phyloP scores from a whole-genome alignment of 2,888 invertebrate species.

The Tetanocera ferruginea region DNA sequence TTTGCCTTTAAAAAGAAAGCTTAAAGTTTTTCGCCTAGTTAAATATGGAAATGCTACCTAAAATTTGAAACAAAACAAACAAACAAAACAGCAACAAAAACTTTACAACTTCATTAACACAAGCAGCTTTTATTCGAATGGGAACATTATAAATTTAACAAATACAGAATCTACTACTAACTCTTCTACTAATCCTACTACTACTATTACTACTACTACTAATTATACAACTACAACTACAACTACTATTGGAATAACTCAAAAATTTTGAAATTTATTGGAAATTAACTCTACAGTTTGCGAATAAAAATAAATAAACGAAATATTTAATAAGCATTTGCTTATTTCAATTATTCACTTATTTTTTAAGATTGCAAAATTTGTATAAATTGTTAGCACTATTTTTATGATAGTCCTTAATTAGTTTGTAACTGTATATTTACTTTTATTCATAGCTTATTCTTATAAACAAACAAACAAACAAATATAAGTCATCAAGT shows the following conservation, averaged over 20 bases:
- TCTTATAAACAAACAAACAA: too few relatives aligned
- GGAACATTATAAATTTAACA: constrained; percentile 25
- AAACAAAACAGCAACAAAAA: constrained; percentile 1
- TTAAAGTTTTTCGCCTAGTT: constrained; percentile 30
- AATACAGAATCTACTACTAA: background rate
- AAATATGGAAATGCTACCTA: background rate
- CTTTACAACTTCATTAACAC: background rate
- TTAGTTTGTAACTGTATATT: background rate
- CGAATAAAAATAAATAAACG: background rate
- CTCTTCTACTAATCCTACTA: background rate
- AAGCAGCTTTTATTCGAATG: constrained; percentile 25
- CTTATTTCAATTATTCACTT: background rate
- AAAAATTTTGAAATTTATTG: background rate
- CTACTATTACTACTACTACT: constrained; percentile 13
- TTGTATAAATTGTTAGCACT: background rate
- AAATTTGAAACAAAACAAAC: background rate
- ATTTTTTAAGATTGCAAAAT: background rate
- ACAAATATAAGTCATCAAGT: too few relatives aligned
- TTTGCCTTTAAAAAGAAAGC: constrained; percentile 35
- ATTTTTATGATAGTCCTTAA: background rate
- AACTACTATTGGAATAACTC: background rate
- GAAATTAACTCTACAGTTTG: constrained; percentile 12
- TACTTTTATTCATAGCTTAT: background rate
- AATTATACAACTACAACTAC: background rate
- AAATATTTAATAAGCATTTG: background rate